These are phyloP conservation scores for Antheraea mylitta DNA, from an alignment of 1,140 invertebrate genomes.

Conservation along the genomic window DNA sequence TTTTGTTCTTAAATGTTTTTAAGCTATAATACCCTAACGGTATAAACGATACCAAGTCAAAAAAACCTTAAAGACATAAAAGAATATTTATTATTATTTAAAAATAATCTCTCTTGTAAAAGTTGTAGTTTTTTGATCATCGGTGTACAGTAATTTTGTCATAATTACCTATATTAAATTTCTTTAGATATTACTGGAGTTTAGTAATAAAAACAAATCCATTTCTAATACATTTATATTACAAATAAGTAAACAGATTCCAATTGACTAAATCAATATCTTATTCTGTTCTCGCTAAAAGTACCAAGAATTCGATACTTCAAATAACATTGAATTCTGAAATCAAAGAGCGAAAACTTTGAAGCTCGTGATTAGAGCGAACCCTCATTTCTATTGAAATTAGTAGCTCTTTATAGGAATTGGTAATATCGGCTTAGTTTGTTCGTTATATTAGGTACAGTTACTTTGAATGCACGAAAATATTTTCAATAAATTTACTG, in stretches of 20 bases:
- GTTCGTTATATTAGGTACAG: conserved; percentile 10
- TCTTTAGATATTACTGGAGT: too few species aligned
- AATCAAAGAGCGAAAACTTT: conserved; percentile 16
- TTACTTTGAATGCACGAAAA: background rate
- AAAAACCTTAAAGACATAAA: too few species aligned
- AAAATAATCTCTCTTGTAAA: too few species aligned
- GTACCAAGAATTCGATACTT: conserved; percentile 19
- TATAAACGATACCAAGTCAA: too few species aligned
- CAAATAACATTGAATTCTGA: conserved; percentile 20
- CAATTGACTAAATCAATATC: background rate
- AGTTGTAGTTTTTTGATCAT: too few species aligned
- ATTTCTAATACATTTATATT: too few species aligned
- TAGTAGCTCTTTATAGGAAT: conserved; percentile 14
- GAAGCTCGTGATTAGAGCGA: conserved; percentile 17
- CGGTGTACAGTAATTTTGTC: too few species aligned
- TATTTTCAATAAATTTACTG: conserved; percentile 11
- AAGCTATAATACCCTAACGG: too few species aligned
- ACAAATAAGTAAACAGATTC: background rate
- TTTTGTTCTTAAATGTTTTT: too few species aligned
- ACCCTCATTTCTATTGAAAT: conserved; percentile 30
- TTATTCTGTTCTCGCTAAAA: background rate
- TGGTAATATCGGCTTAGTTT: conserved; percentile 10
- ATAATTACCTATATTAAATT: too few species aligned
- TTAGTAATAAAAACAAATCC: too few species aligned
- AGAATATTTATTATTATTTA: too few species aligned